Conservation (phyloP, 2,797 vertebrate genomes). For the Falco biarmicus region DNA sequence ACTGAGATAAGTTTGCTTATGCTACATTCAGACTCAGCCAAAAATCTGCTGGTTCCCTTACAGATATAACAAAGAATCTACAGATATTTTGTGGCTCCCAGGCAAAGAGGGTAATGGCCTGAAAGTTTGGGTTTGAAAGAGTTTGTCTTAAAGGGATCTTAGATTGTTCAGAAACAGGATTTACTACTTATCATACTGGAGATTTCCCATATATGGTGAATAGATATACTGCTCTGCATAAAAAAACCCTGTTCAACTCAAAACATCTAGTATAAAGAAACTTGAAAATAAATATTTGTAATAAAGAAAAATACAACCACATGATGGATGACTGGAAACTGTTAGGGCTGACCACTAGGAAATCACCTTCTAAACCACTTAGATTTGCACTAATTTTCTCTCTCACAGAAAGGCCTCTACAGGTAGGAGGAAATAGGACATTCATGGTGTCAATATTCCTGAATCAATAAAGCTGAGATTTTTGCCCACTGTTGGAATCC, state of each 20-base stretch:
- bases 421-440: neutral
- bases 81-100: neutral
- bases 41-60: neutral
- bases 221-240: neutral
- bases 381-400: neutral
- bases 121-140: neutral
- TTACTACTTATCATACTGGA: neutral
- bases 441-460: neutral
- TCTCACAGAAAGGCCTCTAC: neutral
- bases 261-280: neutral
- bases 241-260: neutral
- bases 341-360: neutral
- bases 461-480: neutral
- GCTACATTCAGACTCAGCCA: neutral
- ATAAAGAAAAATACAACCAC: neutral
- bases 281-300: neutral
- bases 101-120: neutral
- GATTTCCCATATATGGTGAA: neutral
- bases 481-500: neutral
- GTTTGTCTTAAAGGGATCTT: neutral
- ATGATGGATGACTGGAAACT: neutral
- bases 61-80: neutral
- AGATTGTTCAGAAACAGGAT: neutral
- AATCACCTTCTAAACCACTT: neutral
- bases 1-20: neutral